Base-by-base conservation (phyloP, 2,797 vertebrate species). In the Setipinna tenuifilis region DNA sequence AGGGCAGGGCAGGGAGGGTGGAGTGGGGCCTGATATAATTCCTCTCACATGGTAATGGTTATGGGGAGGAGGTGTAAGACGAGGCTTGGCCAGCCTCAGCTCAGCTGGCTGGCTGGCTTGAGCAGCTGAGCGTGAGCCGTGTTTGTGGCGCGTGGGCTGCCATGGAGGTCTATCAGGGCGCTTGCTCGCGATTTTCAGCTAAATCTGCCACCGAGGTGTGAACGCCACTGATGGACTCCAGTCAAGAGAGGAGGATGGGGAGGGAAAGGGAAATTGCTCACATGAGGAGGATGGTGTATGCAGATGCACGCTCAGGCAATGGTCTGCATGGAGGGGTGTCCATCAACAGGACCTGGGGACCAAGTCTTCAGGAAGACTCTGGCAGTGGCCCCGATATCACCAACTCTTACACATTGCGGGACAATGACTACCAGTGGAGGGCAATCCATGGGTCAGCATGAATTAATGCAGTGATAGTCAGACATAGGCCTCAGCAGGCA, bases 401-500 rank as follows among this genome's bases (percentile, higher is more conserved):
- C 83, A 90, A 84, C 87, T 92, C 94, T 92, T 91, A 91, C 1
- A 11, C 88, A 78, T 21, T 91, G 84, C 90, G 90, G 89, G 93
- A 94, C 83, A 86, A 83, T 88, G 94, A 94, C 83, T 95, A 95
- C 91, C 91, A 91, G 82, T 95, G 95, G 95, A 94, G 93, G 90
- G 94, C 94, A 91, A 93, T 95, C 85, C 94, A 95, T 81, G 94
- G 95, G 95, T 96, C 88, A 92, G 95, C 95, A 92, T 57, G 0
- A 62, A 16, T 25, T 61, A 23, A 21, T 17, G 16, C 19, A 35
- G 65, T 31, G 65, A 28, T 65, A 17, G 28, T 31, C 65, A 41
- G 50, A 14, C 50, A 54, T 3, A 54, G 7, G 7, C 50, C 9
- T 54, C 2, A 54, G 50, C 50, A 54, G 50, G 50, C 7, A 9